These are phyloP conservation scores for Synanthedon tipuliformis DNA, from an alignment of 2,888 invertebrate genomes.

Conservation along the genomic window DNA sequence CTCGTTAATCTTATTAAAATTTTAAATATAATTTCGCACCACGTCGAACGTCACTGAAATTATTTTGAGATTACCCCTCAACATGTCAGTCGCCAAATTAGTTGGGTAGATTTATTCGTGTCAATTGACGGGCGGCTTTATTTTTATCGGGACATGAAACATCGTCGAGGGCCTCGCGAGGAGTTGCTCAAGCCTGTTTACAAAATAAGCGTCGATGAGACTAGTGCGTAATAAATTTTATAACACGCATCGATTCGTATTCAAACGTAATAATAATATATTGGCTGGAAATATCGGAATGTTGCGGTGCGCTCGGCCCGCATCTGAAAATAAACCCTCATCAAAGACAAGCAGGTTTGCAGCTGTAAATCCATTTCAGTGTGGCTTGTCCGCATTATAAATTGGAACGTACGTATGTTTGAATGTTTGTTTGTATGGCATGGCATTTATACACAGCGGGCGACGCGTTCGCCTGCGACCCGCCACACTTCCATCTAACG, in stretches of 20 bases:
- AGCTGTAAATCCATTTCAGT: constrained; percentile 70
- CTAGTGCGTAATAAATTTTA: constrained; percentile 68
- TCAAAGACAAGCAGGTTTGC: constrained; percentile 69
- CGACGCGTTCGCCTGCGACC: constrained; percentile 30
- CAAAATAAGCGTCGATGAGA: constrained; percentile 57
- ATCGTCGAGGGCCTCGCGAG: constrained; percentile 49
- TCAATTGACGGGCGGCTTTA: constrained; percentile 59
- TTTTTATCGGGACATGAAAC: constrained; percentile 69
- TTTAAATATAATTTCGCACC: constrained; percentile 42
- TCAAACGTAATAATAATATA: constrained; percentile 68
- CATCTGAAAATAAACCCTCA: constrained; percentile 67
- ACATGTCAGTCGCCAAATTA: constrained; percentile 63
- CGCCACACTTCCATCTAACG: constrained; percentile 33
- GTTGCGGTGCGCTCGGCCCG: constrained; percentile 60
- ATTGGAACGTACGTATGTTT: constrained; percentile 41
- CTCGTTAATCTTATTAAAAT: constrained; percentile 55
- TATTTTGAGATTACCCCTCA: constrained; percentile 49
- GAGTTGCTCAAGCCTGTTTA: constrained; percentile 61
- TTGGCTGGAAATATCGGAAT: constrained; percentile 65
- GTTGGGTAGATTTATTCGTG: constrained; percentile 53
- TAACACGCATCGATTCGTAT: constrained; percentile 63
- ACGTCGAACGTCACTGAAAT: constrained; percentile 36
- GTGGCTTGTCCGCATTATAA: constrained; percentile 67
- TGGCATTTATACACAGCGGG: constrained; percentile 6
- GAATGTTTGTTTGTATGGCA: constrained; percentile 22